A percentile compares a stretch with the other conserved stretches of the same genome.
Conservation (phyloP, 2,797 vertebrate species). For the Cyprinodon diabolis region DNA sequence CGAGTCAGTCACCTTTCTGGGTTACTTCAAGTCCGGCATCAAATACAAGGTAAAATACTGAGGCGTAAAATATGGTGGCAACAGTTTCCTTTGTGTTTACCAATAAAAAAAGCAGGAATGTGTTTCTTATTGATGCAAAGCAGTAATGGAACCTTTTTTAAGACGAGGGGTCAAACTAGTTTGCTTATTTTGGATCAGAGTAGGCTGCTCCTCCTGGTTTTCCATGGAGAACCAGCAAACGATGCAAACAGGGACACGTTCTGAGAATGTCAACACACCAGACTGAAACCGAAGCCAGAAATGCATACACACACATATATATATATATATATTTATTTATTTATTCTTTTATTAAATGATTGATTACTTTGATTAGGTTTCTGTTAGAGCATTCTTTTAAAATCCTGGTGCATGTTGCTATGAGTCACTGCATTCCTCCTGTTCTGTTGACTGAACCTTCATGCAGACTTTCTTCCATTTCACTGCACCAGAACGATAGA, state of each 20-base stretch:
- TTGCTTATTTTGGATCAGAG: constrained; percentile 10
- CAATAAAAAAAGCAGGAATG: too few relatives aligned
- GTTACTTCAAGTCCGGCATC: constrained; percentile 90
- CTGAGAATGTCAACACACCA: constrained; percentile 40
- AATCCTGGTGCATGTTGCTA: neutral
- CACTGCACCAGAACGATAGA: neutral
- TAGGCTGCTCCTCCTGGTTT: constrained; percentile 27
- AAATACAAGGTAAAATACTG: constrained; percentile 85
- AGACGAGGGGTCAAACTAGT: neutral
- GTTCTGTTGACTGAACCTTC: neutral
- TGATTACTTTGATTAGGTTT: too few relatives aligned
- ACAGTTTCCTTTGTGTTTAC: neutral
- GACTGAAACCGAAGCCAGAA: constrained; percentile 13
- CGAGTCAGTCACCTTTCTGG: constrained; percentile 85
- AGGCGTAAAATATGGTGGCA: too few relatives aligned
- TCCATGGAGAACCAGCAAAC: constrained; percentile 29
- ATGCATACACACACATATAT: too few relatives aligned
- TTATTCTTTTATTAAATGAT: too few relatives aligned
- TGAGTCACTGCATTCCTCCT: constrained; percentile 1
- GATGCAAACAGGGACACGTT: constrained; percentile 21
- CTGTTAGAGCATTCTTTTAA: neutral
- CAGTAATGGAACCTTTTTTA: neutral
- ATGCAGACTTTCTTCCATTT: neutral
- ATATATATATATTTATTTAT: too few relatives aligned
- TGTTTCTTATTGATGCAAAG: neutral